Percentiles rank a stretch among this genome's conserved stretches.
Conservation (phyloP, 1,140 invertebrate genomes). For the Drosophila nasuta region DNA sequence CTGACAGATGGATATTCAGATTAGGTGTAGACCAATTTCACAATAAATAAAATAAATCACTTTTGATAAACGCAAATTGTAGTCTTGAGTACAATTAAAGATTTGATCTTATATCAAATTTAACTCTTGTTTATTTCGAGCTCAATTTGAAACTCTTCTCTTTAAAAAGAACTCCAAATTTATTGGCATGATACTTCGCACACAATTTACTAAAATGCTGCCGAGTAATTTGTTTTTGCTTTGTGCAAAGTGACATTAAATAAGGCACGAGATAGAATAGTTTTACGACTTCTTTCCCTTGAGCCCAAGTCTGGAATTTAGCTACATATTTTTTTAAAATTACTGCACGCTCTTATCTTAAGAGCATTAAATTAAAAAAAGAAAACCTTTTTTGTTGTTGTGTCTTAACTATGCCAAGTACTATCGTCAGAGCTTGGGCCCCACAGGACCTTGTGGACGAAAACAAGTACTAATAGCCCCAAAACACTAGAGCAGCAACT, state of each 20-base stretch:
- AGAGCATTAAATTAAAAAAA: conserved; percentile 59
- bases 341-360: conserved; percentile 35
- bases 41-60: no score
- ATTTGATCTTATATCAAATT: no score
- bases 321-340: conserved; percentile 42
- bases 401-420: background rate
- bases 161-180: no score
- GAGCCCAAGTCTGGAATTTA: conserved; percentile 27
- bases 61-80: no score
- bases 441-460: conserved; percentile 14
- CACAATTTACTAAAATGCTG: no score
- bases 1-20: background rate
- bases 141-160: no score
- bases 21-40: background rate
- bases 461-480: conserved; percentile 52
- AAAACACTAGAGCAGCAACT: conserved; percentile 50
- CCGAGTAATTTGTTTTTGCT: no score
- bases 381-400: background rate
- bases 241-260: background rate
- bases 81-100: no score
- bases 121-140: no score
- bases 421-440: conserved; percentile 11
- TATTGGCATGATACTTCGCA: no score
- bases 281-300: background rate
- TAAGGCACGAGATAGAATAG: background rate